Base-by-base conservation (phyloP, 2,113 vertebrate genomes). In the Gila orcuttii region DNA sequence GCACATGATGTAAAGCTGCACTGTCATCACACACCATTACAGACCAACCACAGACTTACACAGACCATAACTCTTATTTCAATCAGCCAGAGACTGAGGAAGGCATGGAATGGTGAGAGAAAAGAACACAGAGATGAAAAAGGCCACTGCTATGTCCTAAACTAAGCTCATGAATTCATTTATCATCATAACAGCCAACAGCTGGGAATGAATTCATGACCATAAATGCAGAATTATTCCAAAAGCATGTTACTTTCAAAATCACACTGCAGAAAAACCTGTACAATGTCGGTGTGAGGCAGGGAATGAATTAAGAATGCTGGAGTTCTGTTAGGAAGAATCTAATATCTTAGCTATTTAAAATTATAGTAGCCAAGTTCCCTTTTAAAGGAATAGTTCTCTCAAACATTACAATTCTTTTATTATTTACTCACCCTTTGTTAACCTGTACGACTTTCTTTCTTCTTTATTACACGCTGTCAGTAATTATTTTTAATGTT, bases 21-120 rank as follows among this genome's bases (percentile, higher is more conserved):
- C 85, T 64, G 68, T 86, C 79, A 80, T 50, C 85, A 82, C 79
- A 62, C 77, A 15, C 23, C 33, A 57, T 80, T 76, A 77, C 59
- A 82, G 59, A 64, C 71, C 69, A 73, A 73, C 77, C 77, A 39
- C 52, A 76, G 68, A 86, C 57, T 62, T 73, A 82, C 85, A 75
- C 42, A n/a, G 66, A 74, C 78, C 55, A 79, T 74, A 79, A 75
- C 55, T 73, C 78, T 75, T 15, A 75, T 71, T 80, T 80, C 36
- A 39, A 42, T 64, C 78, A 64, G 55, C 57, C 78, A 17, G 19
- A 62, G 57, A 80, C 23, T 42, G 57, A 80, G 33, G 55, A 47
- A 52, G 11, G 4, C 80, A 59, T 21, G 28, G 45, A 12, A 75
- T 42, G 39, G 59, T 36, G 73, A 85, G 28, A 50, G n/a, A 85